phyloP scores from a whole-genome alignment of 1,140 invertebrate species.

The Drosophila kepulauana region DNA sequence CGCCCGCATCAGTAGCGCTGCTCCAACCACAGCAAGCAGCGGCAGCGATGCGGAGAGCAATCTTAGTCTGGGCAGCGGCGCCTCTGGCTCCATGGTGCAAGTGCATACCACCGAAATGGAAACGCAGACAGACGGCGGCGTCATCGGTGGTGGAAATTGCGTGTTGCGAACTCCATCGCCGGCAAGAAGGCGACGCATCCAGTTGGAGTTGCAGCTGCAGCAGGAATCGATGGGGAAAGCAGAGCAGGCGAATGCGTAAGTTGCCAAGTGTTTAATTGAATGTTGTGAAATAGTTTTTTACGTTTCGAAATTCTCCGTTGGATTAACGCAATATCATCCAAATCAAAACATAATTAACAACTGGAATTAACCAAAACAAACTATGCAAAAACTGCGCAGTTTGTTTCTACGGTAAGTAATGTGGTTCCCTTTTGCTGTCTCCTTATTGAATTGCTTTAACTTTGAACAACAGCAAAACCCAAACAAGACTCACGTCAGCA shows the following conservation, averaged over 20 bases:
- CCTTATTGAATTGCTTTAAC: not conserved
- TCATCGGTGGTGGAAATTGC: constrained; percentile 61
- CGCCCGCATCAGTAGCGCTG: constrained; percentile 18
- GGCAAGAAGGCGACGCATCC: constrained; percentile 62
- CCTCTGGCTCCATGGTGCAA: constrained; percentile 39
- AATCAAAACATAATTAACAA: constrained; percentile 7
- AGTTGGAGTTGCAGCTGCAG: constrained; percentile 63
- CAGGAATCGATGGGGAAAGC: constrained; percentile 39
- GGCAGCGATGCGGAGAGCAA: constrained; percentile 62
- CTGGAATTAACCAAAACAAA: constrained; percentile 44
- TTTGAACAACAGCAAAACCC: constrained; percentile 49
- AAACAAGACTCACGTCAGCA: constrained; percentile 29
- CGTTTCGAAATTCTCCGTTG: constrained; percentile 69
- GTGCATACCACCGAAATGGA: constrained; percentile 62
- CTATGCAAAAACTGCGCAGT: constrained; percentile 83
- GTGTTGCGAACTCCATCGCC: constrained; percentile 67
- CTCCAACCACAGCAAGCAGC: constrained; percentile 13
- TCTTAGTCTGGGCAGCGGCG: constrained; percentile 42
- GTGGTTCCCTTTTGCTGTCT: not conserved
- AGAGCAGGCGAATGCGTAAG: constrained; percentile 73
- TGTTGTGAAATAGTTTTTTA: constrained; percentile 26
- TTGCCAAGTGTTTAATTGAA: constrained; percentile 42
- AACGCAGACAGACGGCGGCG: constrained; percentile 59
- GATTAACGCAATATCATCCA: constrained; percentile 21
- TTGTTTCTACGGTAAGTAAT: constrained; percentile 73